These are phyloP conservation scores for Girardinus metallicus DNA, from an alignment of 2,797 vertebrate species.

Conservation along the genomic window DNA sequence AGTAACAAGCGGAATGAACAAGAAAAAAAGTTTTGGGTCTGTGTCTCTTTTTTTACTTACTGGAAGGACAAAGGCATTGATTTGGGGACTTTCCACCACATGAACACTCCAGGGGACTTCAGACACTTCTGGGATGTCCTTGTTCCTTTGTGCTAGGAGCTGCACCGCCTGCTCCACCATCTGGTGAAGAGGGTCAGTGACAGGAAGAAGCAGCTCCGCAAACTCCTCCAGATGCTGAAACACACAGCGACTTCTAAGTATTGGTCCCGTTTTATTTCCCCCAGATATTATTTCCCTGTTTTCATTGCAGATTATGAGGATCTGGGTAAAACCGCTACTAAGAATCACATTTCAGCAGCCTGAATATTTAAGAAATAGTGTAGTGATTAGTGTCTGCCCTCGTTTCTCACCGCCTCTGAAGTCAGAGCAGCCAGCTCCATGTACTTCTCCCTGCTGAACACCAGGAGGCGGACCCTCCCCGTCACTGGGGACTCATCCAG, in stretches of 20 bases:
- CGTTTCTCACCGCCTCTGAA: constrained; percentile 82
- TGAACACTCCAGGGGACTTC: constrained; percentile 87
- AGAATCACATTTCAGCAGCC: background rate
- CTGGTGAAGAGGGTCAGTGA: constrained; percentile 84
- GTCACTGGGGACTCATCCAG: constrained; percentile 93
- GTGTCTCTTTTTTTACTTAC: constrained; percentile 78
- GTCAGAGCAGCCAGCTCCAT: constrained; percentile 85
- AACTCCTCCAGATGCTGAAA: constrained; percentile 89
- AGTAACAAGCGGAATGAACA: background rate
- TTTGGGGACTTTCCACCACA: constrained; percentile 83
- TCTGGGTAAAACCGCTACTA: constrained; percentile 2
- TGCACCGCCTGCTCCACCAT: constrained; percentile 83
- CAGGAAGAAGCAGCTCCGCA: constrained; percentile 81
- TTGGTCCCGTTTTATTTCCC: background rate
- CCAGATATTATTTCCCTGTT: background rate
- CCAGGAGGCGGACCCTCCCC: constrained; percentile 87
- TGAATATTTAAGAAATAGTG: background rate
- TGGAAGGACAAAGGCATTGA: constrained; percentile 94
- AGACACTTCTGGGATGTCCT: constrained; percentile 87
- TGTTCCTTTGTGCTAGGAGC: constrained; percentile 87
- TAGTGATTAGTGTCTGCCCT: background rate
- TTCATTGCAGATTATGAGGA: background rate
- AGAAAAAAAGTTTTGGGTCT: background rate
- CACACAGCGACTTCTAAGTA: background rate
- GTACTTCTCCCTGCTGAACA: constrained; percentile 89